These are phyloP conservation scores for Rhagium mordax DNA, from an alignment of 2,888 invertebrate species.

Conservation along the genomic window DNA sequence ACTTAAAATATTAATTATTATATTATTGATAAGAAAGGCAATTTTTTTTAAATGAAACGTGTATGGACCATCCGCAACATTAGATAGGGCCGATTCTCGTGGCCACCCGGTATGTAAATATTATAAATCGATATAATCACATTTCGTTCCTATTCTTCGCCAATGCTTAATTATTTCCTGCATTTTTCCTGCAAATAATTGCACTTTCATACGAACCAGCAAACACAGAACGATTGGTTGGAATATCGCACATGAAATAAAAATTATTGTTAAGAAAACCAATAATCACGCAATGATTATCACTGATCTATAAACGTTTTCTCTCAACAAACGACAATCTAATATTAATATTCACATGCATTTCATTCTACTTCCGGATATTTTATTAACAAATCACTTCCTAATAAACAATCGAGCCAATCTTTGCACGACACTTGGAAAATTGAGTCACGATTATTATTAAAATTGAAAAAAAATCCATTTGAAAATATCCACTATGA, in stretches of 20 bases:
- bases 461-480: constrained; percentile 5
- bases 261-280: not conserved
- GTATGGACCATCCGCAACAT: too few species aligned
- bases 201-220: not conserved
- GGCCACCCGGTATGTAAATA: too few species aligned
- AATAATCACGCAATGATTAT: constrained; percentile 40
- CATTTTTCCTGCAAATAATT: not conserved
- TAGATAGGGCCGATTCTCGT: too few species aligned
- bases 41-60: too few species aligned
- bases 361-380: constrained; percentile 48
- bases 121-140: too few species aligned
- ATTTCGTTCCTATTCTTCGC: not conserved
- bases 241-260: too few species aligned
- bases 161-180: not conserved
- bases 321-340: constrained; percentile 49
- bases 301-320: constrained; percentile 49
- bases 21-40: too few species aligned
- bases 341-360: constrained; percentile 50
- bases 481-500: constrained; percentile 28
- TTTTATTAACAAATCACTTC: constrained; percentile 48
- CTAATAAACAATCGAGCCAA: constrained; percentile 43
- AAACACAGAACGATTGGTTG: too few species aligned
- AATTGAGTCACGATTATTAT: constrained; percentile 40
- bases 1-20: too few species aligned
- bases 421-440: constrained; percentile 35